Conservation (phyloP, 2,888 invertebrate species). For the Apamea epomidion region DNA sequence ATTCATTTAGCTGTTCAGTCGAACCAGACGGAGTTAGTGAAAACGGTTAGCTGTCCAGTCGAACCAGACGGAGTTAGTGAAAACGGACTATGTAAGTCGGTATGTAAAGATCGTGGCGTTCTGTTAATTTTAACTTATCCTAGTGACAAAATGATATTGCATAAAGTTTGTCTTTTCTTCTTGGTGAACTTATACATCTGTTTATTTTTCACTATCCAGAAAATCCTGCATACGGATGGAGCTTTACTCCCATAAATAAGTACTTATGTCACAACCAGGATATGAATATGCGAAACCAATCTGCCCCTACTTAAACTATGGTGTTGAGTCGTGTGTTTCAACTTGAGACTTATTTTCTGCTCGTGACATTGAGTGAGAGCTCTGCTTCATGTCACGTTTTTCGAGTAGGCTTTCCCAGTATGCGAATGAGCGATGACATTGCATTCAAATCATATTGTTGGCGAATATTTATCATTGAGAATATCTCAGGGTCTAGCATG, state of each 20-base stretch:
- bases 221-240: background rate
- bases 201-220: background rate
- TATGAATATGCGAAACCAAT: background rate
- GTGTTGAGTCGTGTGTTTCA: constrained; percentile 22
- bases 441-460: background rate
- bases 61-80: background rate
- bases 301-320: background rate
- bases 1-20: background rate
- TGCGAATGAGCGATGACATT: constrained; percentile 7
- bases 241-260: too few relatives aligned
- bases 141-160: background rate
- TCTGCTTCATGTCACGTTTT: constrained; percentile 13
- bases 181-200: background rate
- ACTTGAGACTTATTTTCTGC: constrained; percentile 30
- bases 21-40: background rate
- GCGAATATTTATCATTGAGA: background rate
- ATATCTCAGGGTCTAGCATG: background rate
- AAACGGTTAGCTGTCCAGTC: background rate
- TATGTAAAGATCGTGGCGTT: background rate
- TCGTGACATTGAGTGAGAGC: constrained; percentile 43
- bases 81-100: background rate
- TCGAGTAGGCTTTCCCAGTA: constrained; percentile 18
- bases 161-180: background rate
- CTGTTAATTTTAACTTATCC: background rate
- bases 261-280: background rate